phyloP scores from a whole-genome alignment of 2,797 vertebrate species.

The Hipposideros larvatus region DNA sequence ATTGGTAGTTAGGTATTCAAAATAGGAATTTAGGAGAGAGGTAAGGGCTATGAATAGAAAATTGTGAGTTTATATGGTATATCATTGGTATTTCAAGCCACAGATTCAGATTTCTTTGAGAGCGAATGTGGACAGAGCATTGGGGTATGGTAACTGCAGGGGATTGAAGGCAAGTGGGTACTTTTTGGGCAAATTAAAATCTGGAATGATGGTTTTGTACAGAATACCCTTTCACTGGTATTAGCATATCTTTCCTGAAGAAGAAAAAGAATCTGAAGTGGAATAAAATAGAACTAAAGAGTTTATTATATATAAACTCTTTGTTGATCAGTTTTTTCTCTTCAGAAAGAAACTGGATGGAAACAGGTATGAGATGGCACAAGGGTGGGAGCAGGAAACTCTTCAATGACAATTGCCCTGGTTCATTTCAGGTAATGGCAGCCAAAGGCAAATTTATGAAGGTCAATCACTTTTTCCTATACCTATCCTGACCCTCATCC shows the following conservation, averaged over 20 bases:
- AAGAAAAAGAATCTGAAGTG: neutral
- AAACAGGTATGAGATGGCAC: neutral
- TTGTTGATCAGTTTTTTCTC: neutral
- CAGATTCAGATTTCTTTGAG: neutral
- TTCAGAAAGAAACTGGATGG: slow-evolving; percentile 31
- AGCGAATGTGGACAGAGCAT: neutral
- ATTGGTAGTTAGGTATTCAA: neutral
- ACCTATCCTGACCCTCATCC: neutral
- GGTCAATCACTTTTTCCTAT: neutral
- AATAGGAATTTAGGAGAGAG: neutral
- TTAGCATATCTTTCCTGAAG: neutral
- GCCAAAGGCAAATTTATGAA: neutral
- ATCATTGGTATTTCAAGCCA: neutral
- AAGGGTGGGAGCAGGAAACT: neutral
- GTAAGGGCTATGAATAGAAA: neutral
- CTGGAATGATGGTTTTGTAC: neutral
- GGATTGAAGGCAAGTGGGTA: neutral
- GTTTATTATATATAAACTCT: neutral
- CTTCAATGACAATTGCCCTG: neutral
- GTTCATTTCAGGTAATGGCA: neutral
- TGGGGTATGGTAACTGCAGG: neutral
- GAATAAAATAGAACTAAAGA: neutral
- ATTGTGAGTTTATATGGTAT: neutral
- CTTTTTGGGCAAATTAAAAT: slow-evolving; percentile 6
- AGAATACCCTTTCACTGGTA: neutral